Conservation (phyloP, 37 sponge, comb jelly and placozoan species). For the Ianthella basta region DNA sequence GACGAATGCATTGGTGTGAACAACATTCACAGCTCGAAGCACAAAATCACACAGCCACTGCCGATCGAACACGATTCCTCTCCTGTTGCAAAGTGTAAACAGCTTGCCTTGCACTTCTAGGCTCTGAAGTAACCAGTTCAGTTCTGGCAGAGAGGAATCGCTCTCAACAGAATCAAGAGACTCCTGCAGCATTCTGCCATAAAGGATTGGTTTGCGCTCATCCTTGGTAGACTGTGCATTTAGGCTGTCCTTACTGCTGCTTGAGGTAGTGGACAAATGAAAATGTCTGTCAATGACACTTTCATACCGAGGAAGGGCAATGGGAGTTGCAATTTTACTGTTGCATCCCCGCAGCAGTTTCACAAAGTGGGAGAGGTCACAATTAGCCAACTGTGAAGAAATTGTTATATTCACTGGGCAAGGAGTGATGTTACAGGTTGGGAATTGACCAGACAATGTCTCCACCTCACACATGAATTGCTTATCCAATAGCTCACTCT, state of each 20-base stretch:
- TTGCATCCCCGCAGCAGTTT: background rate
- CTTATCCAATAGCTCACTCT: too few relatives aligned
- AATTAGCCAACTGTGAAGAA: background rate
- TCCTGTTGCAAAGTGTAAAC: background rate
- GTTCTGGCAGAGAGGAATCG: constrained; percentile 4
- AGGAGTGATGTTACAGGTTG: background rate
- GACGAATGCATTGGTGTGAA: constrained; percentile 19
- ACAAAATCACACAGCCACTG: constrained; percentile 33
- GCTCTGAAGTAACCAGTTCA: background rate
- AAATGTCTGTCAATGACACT: background rate
- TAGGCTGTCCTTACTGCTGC: too few relatives aligned
- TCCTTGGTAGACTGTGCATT: too few relatives aligned
- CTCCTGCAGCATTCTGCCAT: background rate
- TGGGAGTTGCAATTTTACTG: background rate
- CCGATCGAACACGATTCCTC: background rate
- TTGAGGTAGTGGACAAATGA: background rate
- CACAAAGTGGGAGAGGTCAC: background rate
- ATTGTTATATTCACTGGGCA: constrained; percentile 1
- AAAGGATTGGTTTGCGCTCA: background rate
- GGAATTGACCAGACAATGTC: background rate
- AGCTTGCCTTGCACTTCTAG: background rate
- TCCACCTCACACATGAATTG: background rate
- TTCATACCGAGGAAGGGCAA: background rate
- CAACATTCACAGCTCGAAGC: constrained; percentile 11
- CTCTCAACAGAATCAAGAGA: background rate